These are phyloP conservation scores for Enteromius trimaculatus DNA, from an alignment of 2,797 vertebrate species.

Conservation along the genomic window DNA sequence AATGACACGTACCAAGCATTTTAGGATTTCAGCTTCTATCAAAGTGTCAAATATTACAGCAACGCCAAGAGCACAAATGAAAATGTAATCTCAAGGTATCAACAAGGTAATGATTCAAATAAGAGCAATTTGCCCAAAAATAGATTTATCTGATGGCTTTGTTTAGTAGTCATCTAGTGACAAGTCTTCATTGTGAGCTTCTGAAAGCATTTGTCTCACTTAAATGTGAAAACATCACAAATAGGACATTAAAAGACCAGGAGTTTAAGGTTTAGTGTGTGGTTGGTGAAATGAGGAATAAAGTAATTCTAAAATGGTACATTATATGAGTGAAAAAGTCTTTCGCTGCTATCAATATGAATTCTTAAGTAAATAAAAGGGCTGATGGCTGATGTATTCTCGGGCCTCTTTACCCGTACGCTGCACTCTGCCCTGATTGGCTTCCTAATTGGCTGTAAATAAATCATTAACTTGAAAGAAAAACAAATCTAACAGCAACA, in stretches of 20 bases:
- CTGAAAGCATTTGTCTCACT: background rate
- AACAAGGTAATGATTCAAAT: background rate
- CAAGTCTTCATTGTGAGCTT: background rate
- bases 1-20: background rate
- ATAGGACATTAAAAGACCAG: background rate
- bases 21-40: background rate
- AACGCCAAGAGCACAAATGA: background rate
- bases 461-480: slow-evolving; percentile 85
- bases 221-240: background rate
- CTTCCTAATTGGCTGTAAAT: slow-evolving; percentile 83
- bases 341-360: background rate
- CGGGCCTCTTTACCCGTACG: slow-evolving; percentile 77
- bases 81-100: background rate
- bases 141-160: background rate
- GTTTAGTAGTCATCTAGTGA: background rate
- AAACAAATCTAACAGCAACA: slow-evolving; percentile 67
- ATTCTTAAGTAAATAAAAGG: slow-evolving; percentile 4
- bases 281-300: background rate
- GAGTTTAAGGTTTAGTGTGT: background rate
- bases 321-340: background rate
- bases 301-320: background rate
- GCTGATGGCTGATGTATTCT: slow-evolving; percentile 54
- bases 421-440: slow-evolving; percentile 80
- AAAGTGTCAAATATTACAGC: background rate
- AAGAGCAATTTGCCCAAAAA: background rate